A percentile compares a stretch with the other conserved stretches of the same genome.
Conservation (phyloP, 2,113 vertebrate species). For the Bettongia penicillata region DNA sequence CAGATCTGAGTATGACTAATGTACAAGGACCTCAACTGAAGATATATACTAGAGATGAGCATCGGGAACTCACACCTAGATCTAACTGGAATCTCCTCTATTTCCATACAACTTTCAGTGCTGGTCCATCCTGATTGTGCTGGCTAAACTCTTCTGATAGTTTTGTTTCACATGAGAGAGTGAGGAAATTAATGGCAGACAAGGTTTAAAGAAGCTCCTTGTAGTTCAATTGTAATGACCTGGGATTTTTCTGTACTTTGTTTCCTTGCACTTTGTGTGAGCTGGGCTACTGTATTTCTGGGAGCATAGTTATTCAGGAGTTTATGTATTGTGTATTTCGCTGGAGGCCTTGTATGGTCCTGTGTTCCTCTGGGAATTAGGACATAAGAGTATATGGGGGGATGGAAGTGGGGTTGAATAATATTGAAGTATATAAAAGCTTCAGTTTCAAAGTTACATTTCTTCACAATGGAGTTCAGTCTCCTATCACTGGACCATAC, state of each 20-base stretch:
- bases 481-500: not conserved
- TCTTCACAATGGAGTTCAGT: not conserved
- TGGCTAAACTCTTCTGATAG: not conserved
- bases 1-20: not conserved
- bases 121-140: not conserved
- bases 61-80: not conserved
- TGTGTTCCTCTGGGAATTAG: not conserved
- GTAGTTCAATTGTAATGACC: not conserved
- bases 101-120: not conserved
- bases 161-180: not conserved
- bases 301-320: not conserved
- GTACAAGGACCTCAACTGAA: not conserved
- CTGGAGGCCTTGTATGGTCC: not conserved
- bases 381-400: not conserved
- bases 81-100: not conserved
- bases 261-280: not conserved
- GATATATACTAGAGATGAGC: not conserved
- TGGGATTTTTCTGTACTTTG: not conserved
- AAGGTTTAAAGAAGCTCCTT: not conserved
- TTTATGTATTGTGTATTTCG: not conserved
- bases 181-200: not conserved
- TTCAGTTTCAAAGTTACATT: not conserved
- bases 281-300: too few species aligned
- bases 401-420: not conserved
- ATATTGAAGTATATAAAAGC: not conserved